Evolutionary conservation across 2,113 vertebrate species (phyloP).

Genomic region (Ovis canadensis): DNA sequence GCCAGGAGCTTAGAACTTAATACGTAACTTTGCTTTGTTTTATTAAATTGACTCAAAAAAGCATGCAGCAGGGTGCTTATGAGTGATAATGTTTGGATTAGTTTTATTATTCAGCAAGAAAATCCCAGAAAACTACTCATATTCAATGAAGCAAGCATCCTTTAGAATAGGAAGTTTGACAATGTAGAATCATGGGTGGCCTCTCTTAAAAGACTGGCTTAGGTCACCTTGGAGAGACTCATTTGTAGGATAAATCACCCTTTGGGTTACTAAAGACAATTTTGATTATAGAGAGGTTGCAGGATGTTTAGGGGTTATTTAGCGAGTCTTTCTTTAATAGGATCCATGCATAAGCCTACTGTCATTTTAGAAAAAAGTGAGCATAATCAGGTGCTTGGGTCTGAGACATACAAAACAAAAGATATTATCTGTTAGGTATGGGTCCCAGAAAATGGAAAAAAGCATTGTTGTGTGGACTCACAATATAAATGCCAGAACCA

Average conservation of each 20-base stretch:
- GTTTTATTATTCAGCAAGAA: not conserved
- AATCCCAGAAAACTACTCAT: not conserved
- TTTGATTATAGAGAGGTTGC: not conserved
- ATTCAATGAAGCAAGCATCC: not conserved
- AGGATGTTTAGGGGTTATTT: not conserved
- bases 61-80: not conserved
- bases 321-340: not conserved
- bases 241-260: not conserved
- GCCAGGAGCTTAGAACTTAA: not conserved
- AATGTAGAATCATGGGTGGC: not conserved
- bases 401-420: not conserved
- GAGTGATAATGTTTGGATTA: not conserved
- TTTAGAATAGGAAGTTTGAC: not conserved
- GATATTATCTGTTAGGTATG: not conserved
- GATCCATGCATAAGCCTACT: not conserved
- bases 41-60: not conserved
- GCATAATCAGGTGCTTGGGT: not conserved
- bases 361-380: not conserved
- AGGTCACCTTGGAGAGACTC: not conserved
- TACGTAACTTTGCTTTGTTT: not conserved
- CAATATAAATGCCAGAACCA: not conserved
- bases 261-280: not conserved
- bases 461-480: not conserved
- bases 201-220: not conserved
- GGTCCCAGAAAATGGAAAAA: not conserved